Percentiles rank a stretch among this genome's conserved stretches.
Conservation (phyloP, 2,888 invertebrate species). For the Lepidochitona cinerea region DNA sequence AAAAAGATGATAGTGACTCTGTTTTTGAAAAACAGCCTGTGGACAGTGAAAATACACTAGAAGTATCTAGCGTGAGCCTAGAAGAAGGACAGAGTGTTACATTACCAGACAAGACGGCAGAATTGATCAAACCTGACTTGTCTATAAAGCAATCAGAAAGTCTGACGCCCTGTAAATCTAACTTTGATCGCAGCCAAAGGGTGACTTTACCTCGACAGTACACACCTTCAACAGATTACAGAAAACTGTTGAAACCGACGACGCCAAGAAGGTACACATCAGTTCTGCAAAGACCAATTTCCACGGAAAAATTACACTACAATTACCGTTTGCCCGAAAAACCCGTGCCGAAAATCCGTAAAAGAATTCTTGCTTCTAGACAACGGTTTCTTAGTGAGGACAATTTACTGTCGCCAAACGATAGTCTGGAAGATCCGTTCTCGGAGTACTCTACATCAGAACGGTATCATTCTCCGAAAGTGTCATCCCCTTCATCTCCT, state of each 20-base stretch:
- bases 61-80: too few species aligned
- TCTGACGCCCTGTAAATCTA: too few species aligned
- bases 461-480: background rate
- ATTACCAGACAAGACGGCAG: too few species aligned
- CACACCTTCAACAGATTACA: slow-evolving; percentile 39
- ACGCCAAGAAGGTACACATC: slow-evolving; percentile 41
- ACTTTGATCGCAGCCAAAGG: background rate
- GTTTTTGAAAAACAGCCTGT: background rate
- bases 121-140: too few species aligned
- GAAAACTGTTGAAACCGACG: slow-evolving; percentile 33
- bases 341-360: slow-evolving; percentile 25
- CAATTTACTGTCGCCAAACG: slow-evolving; percentile 34
- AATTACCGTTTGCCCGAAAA: slow-evolving; percentile 20
- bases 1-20: background rate
- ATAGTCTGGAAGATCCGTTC: slow-evolving; percentile 39
- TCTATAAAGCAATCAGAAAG: too few species aligned
- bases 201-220: background rate
- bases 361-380: slow-evolving; percentile 51
- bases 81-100: too few species aligned
- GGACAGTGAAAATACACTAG: too few species aligned
- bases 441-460: background rate
- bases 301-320: slow-evolving; percentile 22
- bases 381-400: slow-evolving; percentile 54
- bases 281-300: slow-evolving; percentile 40
- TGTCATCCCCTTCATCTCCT: background rate